Evolutionary conservation across 2,888 invertebrate genomes (phyloP), one percentile per base, ranked within the genome.

Genomic region (Eupithecia subfuscata): DNA sequence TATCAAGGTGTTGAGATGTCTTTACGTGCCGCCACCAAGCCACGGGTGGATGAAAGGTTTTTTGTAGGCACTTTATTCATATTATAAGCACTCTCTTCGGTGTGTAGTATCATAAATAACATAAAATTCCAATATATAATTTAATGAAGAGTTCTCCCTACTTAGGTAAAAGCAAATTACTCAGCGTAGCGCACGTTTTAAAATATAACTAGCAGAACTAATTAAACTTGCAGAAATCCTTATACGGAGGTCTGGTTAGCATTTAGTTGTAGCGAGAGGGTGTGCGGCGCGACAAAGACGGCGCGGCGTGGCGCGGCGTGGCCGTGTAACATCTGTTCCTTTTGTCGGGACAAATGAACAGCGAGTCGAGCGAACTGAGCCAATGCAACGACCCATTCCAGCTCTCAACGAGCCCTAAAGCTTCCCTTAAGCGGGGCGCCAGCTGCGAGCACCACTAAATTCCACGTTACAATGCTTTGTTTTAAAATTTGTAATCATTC

Each of bases 401-500:
- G 88, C 88, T 88, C 85, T 81, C 82, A 90, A 90, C 90, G 91
- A 88, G 89, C 92, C 90, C 90, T 89, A 91, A 91, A 92, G 90
- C 91, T 89, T 91, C 92, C 91, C 89, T 91, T 90, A 90, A 92
- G 89, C 88, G 87, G 85, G 83, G 85, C 90, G 88, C 91, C 93
- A 93, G 89, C 92, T 93, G 93, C 88, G 88, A 85, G 84, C 84
- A 89, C 86, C 90, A 93, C 93, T 94, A 93, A 94, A 93, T 91
- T 93, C 89, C 86, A 90, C 92, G 90, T 91, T 91, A 92, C 92
- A 92, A 91, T 90, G 91, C 92, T 92, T 91, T 92, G 92, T 93
- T 94, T 94, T 93, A 94, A 93, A 94, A 93, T 94, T 94, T 93
- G 93, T 93, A 94, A 94, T 94, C 92, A 93, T 94, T 95, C 93